Conservation (phyloP, 2,888 invertebrate genomes). For the Lasioglossum calceatum region DNA sequence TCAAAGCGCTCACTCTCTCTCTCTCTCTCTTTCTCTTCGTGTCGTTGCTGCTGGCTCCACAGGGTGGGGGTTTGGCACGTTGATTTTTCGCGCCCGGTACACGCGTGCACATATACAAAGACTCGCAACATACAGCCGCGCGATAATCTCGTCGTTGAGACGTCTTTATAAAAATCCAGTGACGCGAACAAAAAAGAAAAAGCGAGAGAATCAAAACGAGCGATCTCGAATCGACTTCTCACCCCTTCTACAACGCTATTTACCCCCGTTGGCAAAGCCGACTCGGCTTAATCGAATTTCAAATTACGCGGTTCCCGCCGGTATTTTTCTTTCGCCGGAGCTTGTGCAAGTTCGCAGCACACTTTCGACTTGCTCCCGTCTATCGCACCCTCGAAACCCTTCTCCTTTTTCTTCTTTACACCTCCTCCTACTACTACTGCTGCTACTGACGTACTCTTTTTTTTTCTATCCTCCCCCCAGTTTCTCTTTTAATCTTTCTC, state of each 20-base stretch:
- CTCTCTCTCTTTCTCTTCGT: slow-evolving; percentile 37
- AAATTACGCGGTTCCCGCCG: slow-evolving; percentile 53
- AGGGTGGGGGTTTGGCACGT: slow-evolving; percentile 28
- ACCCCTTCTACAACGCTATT: slow-evolving; percentile 39
- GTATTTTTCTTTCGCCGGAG: slow-evolving; percentile 48
- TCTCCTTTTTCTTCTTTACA: slow-evolving; percentile 26
- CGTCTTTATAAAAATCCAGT: slow-evolving; percentile 46
- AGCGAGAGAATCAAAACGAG: neutral
- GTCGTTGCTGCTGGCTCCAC: slow-evolving; percentile 48
- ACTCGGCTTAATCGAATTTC: slow-evolving; percentile 57
- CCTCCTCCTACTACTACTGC: neutral
- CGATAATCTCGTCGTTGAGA: slow-evolving; percentile 52
- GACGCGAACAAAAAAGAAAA: neutral
- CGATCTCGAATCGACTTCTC: slow-evolving; percentile 30
- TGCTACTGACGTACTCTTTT: neutral
- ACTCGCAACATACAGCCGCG: neutral
- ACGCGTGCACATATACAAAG: slow-evolving; percentile 3
- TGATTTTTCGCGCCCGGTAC: slow-evolving; percentile 53
- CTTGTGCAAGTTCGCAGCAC: slow-evolving; percentile 35
- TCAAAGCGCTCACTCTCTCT: slow-evolving; percentile 69
- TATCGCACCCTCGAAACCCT: slow-evolving; percentile 30
- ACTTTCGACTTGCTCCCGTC: slow-evolving; percentile 28
- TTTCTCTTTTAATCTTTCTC: slow-evolving; percentile 63
- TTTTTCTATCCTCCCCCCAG: neutral
- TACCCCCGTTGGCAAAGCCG: slow-evolving; percentile 40